Conservation (phyloP, 2,888 invertebrate species). For the Lochmaea crataegi region DNA sequence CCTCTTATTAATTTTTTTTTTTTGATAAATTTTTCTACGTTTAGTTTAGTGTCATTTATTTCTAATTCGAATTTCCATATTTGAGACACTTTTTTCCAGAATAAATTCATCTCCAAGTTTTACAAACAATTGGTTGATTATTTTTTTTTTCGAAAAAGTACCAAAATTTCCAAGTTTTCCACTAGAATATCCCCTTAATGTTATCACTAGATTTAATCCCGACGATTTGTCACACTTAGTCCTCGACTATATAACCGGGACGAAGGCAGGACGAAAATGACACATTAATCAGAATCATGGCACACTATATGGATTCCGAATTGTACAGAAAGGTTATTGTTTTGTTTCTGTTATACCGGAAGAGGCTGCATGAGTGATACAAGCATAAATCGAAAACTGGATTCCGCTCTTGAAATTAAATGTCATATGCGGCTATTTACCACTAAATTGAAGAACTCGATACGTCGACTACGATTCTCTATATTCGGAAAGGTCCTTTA, state of each 20-base stretch:
- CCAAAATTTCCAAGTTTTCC: too few relatives aligned
- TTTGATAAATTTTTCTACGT: too few relatives aligned
- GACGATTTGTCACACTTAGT: too few relatives aligned
- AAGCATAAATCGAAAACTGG: constrained; percentile 41
- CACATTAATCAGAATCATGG: constrained; percentile 37
- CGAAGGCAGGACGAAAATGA: constrained; percentile 34
- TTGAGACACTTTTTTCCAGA: too few relatives aligned
- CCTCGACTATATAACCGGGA: not conserved
- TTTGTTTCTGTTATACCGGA: constrained; percentile 41
- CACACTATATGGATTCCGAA: constrained; percentile 34
- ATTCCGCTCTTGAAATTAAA: constrained; percentile 42
- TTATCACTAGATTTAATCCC: too few relatives aligned
- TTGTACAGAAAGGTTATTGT: constrained; percentile 38
- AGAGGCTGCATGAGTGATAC: constrained; percentile 40
- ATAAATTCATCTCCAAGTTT: too few relatives aligned
- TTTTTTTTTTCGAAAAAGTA: too few relatives aligned
- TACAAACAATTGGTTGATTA: too few relatives aligned
- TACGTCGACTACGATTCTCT: constrained; percentile 25
- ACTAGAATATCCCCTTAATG: too few relatives aligned
- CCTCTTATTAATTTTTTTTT: too few relatives aligned
- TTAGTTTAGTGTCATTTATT: too few relatives aligned
- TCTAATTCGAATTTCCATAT: too few relatives aligned
- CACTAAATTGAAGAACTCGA: constrained; percentile 35
- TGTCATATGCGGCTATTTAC: constrained; percentile 41
- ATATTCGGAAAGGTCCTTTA: not conserved